phyloP scores from a whole-genome alignment of 2,888 invertebrate genomes.

The Sinelater perroti region DNA sequence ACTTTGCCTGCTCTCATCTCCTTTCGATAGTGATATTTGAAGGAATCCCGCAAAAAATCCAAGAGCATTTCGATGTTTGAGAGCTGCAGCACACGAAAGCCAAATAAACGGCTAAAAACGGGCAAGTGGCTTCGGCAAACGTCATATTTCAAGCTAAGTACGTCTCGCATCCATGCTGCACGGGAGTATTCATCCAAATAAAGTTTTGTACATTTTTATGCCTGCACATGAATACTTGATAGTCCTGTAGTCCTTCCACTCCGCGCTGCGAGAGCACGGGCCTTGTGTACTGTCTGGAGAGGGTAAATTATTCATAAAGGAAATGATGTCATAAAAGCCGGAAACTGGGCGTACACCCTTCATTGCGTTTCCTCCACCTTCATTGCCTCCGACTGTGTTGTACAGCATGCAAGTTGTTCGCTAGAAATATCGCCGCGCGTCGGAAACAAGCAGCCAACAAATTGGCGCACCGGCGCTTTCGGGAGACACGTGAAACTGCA shows the following conservation, averaged over 20 bases:
- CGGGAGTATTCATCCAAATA: constrained; percentile 24
- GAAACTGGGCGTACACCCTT: constrained; percentile 52
- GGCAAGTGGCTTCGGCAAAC: constrained; percentile 19
- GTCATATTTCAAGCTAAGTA: constrained; percentile 16
- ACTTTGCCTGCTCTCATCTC: too few species aligned
- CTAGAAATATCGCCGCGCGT: too few species aligned
- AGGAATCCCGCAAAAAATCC: too few species aligned
- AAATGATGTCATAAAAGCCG: constrained; percentile 53
- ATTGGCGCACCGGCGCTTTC: too few species aligned
- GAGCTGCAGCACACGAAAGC: background rate
- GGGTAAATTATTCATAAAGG: constrained; percentile 53
- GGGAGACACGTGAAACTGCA: too few species aligned
- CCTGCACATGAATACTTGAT: constrained; percentile 39
- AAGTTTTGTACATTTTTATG: constrained; percentile 35
- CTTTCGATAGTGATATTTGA: too few species aligned
- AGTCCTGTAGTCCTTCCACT: constrained; percentile 36
- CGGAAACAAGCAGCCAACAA: too few species aligned
- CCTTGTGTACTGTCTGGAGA: constrained; percentile 39
- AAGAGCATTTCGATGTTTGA: background rate
- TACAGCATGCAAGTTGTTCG: constrained; percentile 14
- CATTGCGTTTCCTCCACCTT: constrained; percentile 50
- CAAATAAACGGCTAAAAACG: constrained; percentile 23
- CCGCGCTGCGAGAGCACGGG: constrained; percentile 13
- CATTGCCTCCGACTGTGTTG: constrained; percentile 35
- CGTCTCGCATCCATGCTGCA: constrained; percentile 4